Evolutionary conservation across 2,888 invertebrate genomes (phyloP), one percentile per base, ranked within the genome.

Genomic region (Leucozona laternaria): DNA sequence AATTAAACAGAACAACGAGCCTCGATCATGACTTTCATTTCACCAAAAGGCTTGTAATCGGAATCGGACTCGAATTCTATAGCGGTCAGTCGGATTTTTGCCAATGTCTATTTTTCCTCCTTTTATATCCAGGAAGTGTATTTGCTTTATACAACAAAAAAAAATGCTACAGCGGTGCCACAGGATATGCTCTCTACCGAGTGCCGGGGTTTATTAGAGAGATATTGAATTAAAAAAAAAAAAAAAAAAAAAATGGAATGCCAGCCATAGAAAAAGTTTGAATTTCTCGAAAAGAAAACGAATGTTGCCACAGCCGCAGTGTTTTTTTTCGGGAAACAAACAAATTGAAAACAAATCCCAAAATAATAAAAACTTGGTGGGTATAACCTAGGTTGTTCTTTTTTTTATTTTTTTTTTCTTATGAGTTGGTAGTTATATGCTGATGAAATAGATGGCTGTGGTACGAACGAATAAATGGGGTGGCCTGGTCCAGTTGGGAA

Each of bases 21-120:
- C 80, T 76, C 80, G 79, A 70, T 81, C 81, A 81, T 77, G 85
- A 78, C 81, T 81, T 85, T 77, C 72, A 78, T 80, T 80, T 73
- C 15, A 71, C 85, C 85, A 53, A 78, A 79, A 81, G 85, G 81
- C 77, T 85, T 85, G 85, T 78, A 85, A 81, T 81, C 81, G 45
- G 64, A 64, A 64, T 64, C 45, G 68, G 72, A 50, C 60, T 22
- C 48, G 77, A 68, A 78, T 81, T 72, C 77, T 73, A 60, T 71
- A 77, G 81, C 68, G 81, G 85, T 81, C 81, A 45, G 64, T 64
- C 64, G 37, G 28, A 28, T 45, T 64, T 64, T 62, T 15, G 0
- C 15, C 22, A 10, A 7, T 25, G 40, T 15, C 15, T 62, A 15
- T 40, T 62, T 62, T 64, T 45, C 45, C 7, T 48, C 31, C 17